These are phyloP conservation scores for Xiphorhynchus elegans DNA, from an alignment of 2,113 vertebrate genomes.

Conservation along the genomic window DNA sequence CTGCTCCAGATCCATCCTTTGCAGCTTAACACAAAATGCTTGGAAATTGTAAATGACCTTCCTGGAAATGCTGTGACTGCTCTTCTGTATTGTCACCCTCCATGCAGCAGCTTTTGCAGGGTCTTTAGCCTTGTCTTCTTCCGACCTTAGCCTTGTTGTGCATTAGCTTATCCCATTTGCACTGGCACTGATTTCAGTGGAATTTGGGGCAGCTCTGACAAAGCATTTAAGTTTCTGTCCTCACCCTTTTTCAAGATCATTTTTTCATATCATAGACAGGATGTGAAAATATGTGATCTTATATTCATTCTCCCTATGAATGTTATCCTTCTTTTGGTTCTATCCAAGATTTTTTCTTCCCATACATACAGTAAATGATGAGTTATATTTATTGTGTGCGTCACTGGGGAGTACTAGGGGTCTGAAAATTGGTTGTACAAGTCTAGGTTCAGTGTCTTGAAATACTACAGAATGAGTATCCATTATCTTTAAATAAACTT, in stretches of 20 bases:
- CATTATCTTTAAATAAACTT: slow-evolving; percentile 57
- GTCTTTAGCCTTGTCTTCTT: neutral
- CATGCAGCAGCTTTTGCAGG: neutral
- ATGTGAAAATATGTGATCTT: neutral
- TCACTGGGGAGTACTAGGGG: neutral
- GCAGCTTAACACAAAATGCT: neutral
- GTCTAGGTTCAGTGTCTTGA: neutral
- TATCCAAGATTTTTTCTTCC: neutral
- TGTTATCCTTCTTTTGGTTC: neutral
- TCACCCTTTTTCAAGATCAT: neutral
- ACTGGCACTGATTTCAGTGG: neutral
- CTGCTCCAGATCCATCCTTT: neutral
- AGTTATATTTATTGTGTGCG: neutral
- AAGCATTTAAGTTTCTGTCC: neutral
- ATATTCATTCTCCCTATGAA: neutral
- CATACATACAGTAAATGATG: neutral
- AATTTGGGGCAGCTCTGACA: neutral
- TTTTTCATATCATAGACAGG: neutral
- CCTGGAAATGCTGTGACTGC: neutral
- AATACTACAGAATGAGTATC: slow-evolving; percentile 1
- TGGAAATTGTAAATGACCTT: neutral
- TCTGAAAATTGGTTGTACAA: slow-evolving; percentile 1
- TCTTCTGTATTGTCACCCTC: neutral
- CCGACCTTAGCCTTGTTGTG: neutral
- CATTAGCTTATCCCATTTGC: neutral